Evolutionary conservation across 2,888 invertebrate genomes (phyloP).

Genomic region (Drosophila subsilvestris): DNA sequence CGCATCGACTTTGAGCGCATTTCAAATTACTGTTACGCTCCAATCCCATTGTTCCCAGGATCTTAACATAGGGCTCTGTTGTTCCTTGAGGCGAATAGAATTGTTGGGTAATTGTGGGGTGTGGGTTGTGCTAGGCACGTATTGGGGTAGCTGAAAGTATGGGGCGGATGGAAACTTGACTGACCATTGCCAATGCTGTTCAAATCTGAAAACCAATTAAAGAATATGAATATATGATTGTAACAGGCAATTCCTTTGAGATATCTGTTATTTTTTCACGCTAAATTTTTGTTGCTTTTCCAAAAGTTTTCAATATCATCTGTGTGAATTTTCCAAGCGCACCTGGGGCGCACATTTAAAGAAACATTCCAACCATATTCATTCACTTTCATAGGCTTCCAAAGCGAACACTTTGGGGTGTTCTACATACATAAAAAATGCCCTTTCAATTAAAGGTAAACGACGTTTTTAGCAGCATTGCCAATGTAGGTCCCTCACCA

Average conservation of each 20-base stretch:
- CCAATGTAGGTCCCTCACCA: neutral
- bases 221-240: neutral
- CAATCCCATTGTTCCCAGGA: conserved; percentile 24
- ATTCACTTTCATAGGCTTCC: conserved; percentile 8
- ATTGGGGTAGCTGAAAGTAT: conserved; percentile 9
- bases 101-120: conserved; percentile 35
- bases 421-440: conserved; percentile 20
- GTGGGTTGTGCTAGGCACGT: conserved; percentile 1
- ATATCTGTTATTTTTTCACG: neutral
- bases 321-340: neutral
- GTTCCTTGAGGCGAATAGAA: conserved; percentile 19
- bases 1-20: conserved; percentile 9
- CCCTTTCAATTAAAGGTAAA: conserved; percentile 47
- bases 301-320: neutral
- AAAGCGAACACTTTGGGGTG: conserved; percentile 1
- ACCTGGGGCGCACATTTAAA: neutral
- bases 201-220: neutral
- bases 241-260: neutral
- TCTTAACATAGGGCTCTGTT: conserved; percentile 11
- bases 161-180: conserved; percentile 5
- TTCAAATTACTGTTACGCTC: conserved; percentile 19
- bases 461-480: conserved; percentile 17
- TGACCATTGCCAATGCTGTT: neutral
- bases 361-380: neutral
- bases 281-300: neutral